phyloP scores from a whole-genome alignment of 1,140 invertebrate species.

The Procambarus clarkii region DNA sequence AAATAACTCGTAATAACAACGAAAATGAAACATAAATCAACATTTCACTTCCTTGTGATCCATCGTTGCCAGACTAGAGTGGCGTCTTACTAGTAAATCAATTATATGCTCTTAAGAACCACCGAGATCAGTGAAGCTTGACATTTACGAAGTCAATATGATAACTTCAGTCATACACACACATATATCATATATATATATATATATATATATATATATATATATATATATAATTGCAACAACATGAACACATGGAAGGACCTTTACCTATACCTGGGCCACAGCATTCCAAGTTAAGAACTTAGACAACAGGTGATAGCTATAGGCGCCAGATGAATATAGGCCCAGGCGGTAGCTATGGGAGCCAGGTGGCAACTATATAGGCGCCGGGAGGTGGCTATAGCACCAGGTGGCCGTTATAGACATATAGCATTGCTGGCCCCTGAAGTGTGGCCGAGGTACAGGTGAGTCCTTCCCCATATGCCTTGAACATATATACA shows the following conservation, averaged over 20 bases:
- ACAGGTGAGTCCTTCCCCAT: too few species aligned
- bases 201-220: too few species aligned
- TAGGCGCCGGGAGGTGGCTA: too few species aligned
- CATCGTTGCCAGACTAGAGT: slow-evolving; percentile 26
- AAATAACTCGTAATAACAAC: too few species aligned
- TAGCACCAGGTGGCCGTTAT: too few species aligned
- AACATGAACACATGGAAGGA: not conserved
- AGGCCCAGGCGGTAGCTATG: not conserved
- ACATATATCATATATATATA: not conserved
- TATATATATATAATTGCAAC: not conserved
- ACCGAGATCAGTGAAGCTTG: slow-evolving; percentile 20
- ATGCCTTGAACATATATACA: not conserved
- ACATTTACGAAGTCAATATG: not conserved
- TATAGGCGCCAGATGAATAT: too few species aligned
- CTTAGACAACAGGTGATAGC: too few species aligned
- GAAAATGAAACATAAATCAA: not conserved
- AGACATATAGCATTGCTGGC: too few species aligned
- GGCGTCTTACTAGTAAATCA: not conserved
- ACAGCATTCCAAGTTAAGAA: too few species aligned
- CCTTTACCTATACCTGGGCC: not conserved
- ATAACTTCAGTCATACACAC: not conserved
- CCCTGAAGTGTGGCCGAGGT: too few species aligned
- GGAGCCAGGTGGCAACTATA: too few species aligned
- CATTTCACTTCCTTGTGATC: not conserved
- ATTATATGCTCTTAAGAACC: not conserved